These are phyloP conservation scores for Nymphicus hollandicus DNA, from an alignment of 2,113 vertebrate genomes.

Conservation along the genomic window DNA sequence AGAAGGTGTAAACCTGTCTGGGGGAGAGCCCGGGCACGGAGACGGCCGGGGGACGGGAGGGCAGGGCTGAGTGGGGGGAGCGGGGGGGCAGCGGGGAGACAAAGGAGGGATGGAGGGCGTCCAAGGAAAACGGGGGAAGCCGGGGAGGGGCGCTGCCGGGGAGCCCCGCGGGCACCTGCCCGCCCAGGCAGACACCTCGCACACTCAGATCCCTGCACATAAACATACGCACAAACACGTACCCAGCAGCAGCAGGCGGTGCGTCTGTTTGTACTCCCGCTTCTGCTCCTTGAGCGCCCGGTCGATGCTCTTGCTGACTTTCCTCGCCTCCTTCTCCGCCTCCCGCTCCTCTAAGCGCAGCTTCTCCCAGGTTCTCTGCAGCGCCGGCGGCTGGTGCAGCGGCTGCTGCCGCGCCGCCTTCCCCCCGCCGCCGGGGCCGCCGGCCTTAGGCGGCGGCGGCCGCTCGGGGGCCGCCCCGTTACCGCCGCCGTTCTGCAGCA, in stretches of 20 bases:
- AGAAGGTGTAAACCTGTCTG: constrained; percentile 19
- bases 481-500: constrained; percentile 76
- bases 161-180: constrained; percentile 34
- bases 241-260: constrained; percentile 92
- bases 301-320: constrained; percentile 92
- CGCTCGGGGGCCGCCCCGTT: constrained; percentile 72
- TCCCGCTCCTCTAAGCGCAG: constrained; percentile 89
- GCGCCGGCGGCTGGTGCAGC: constrained; percentile 73
- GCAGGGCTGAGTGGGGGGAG: background rate
- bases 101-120: constrained; percentile 3
- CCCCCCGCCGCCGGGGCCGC: constrained; percentile 64
- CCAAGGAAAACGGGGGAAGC: background rate
- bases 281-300: constrained; percentile 88
- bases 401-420: constrained; percentile 47
- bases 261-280: constrained; percentile 91
- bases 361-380: constrained; percentile 84
- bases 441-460: constrained; percentile 52
- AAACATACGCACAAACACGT: constrained; percentile 46
- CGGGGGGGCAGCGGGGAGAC: background rate
- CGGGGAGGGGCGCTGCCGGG: background rate
- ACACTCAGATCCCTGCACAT: background rate
- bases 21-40: background rate
- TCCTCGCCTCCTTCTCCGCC: constrained; percentile 90
- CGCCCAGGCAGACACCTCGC: background rate
- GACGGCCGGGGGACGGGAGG: background rate